Evolutionary conservation across 2,888 invertebrate species (phyloP), one percentile per base, ranked within the genome.

Genomic region (Amitus sp.): DNA sequence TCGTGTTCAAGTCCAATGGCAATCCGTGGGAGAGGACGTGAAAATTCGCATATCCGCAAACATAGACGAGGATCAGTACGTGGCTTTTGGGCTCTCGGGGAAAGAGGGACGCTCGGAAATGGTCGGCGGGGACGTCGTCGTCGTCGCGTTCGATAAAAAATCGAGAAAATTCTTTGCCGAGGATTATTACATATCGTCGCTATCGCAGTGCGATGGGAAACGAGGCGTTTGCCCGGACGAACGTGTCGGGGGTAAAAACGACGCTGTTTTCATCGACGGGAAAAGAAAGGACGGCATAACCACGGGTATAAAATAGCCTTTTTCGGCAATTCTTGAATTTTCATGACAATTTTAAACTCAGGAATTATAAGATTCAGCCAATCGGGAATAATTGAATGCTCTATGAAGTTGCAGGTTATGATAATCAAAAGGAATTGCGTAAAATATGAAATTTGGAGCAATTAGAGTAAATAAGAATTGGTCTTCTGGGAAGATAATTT

Each of bases 181-280:
- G 9, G 96, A 96, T 83, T 96, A 95, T 82, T 91, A 89, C 74
- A 90, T 96, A 82, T 90, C 92, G 0, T 90, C 92, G 67, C 84
- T 90, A 50, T 87, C 93, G 0, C 91, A 94, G 80, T 94, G 94
- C 73, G 93, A 94, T 76, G 93, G 93, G 0, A 87, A 88, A 70
- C 86, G 87, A 28, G 95, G 95, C 0, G 94, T 94, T 3, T 96
- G 95, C 73, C 95, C 95, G 0, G 95, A 95, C 76, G 87, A 88
- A 63, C 85, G 91, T 39, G 85, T 95, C 9, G 92, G 93, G 0
- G 95, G 94, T 0, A 86, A 86, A 66, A 92, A 95, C 77, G 93
- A 95, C 76, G 91, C 89, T 0, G 84, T 86, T 2, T 80, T 94
- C 28, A 87, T 95, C 4, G 88, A 89, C 1, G 94, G 94, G 4